A percentile compares a stretch with the other conserved stretches of the same genome.
phyloP scores from a whole-genome alignment of 23 tunicate genomes.

The Phallusia fumigata region DNA sequence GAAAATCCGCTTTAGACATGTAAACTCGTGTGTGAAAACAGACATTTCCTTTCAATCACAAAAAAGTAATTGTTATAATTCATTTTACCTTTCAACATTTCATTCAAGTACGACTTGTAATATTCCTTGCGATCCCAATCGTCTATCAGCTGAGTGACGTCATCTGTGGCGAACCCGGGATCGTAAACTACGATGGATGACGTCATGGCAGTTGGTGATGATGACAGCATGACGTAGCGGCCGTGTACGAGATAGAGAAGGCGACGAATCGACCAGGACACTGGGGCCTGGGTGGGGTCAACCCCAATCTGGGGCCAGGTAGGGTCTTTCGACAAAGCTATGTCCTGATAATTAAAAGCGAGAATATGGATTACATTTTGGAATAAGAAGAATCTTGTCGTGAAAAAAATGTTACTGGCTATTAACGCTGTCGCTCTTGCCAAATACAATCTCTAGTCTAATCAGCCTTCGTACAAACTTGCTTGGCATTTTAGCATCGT shows the following conservation, averaged over 20 bases:
- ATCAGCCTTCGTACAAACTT: no score
- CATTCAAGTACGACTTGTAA: slow-evolving; percentile 52
- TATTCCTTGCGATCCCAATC: slow-evolving; percentile 68
- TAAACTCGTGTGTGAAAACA: no score
- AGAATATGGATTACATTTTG: no score
- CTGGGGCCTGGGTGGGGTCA: slow-evolving; percentile 34
- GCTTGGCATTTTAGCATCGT: no score
- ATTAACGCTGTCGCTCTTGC: no score
- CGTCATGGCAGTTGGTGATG: slow-evolving; percentile 12
- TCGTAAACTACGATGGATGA: slow-evolving; percentile 57
- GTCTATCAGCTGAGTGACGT: slow-evolving; percentile 43
- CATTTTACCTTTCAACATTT: slow-evolving; percentile 76
- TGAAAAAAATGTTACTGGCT: no score
- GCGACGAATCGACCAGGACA: slow-evolving; percentile 69
- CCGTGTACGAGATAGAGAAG: slow-evolving; percentile 62
- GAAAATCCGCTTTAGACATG: no score
- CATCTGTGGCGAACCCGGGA: slow-evolving; percentile 47
- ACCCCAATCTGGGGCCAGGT: slow-evolving; percentile 38
- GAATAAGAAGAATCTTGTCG: no score
- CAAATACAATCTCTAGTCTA: no score
- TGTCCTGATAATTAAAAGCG: slow-evolving; percentile 39
- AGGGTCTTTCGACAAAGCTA: slow-evolving; percentile 42
- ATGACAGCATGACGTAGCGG: slow-evolving; percentile 37
- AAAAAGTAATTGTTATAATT: no score
- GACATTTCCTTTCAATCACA: no score